Percentiles rank a stretch among this genome's conserved stretches.
Evolutionary conservation across 2,888 invertebrate species (phyloP).

Genomic region (Caenorhabditis sinica): DNA sequence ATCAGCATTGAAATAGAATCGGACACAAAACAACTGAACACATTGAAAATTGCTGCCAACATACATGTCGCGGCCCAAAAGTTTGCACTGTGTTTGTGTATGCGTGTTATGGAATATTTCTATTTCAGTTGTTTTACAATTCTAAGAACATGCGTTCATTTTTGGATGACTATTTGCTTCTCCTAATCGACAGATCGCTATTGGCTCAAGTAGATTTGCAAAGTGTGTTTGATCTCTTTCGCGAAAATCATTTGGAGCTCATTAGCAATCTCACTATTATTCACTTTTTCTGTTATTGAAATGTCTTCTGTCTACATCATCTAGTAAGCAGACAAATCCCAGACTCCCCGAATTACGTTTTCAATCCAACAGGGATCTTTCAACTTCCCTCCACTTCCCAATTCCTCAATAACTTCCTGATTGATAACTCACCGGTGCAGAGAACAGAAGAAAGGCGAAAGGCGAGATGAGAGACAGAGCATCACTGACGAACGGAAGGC

Average conservation of each 20-base stretch:
- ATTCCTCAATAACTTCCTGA: background rate
- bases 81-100: too few species aligned
- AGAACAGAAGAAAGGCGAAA: slow-evolving; percentile 27
- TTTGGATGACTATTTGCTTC: too few species aligned
- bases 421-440: slow-evolving; percentile 14
- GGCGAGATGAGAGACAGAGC: slow-evolving; percentile 34
- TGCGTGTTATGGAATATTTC: too few species aligned
- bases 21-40: too few species aligned
- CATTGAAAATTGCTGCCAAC: too few species aligned
- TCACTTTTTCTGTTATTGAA: background rate
- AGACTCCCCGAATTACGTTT: background rate
- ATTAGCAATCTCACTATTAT: background rate
- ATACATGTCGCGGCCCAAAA: too few species aligned
- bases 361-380: slow-evolving; percentile 1
- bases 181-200: too few species aligned
- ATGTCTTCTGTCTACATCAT: background rate
- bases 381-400: too few species aligned
- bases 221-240: background rate
- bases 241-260: background rate
- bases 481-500: slow-evolving; percentile 42
- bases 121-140: too few species aligned
- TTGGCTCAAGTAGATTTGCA: too few species aligned
- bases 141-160: too few species aligned
- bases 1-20: too few species aligned
- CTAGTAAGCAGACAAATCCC: slow-evolving; percentile 14